phyloP scores from a whole-genome alignment of 2,797 vertebrate genomes.

The Pipistrellus kuhlii region DNA sequence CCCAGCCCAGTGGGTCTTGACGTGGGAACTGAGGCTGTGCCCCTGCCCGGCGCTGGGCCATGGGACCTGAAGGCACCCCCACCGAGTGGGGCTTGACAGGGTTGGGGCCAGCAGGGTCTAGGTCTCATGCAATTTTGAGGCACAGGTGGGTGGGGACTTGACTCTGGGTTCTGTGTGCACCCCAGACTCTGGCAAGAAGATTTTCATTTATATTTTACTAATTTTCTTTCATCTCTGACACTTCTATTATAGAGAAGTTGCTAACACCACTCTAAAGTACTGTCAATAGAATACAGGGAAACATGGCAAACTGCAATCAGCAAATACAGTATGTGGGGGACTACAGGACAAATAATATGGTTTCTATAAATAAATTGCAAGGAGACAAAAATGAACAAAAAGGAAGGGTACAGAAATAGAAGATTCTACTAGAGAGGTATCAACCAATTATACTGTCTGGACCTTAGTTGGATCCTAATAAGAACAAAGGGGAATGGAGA shows the following conservation, averaged over 20 bases:
- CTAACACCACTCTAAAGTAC: not conserved
- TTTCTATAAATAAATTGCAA: not conserved
- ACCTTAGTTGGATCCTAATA: not conserved
- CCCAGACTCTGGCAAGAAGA: too few species aligned
- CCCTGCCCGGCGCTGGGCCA: too few species aligned
- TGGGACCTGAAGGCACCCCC: too few species aligned
- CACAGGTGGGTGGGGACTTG: too few species aligned
- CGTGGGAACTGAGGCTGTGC: too few species aligned
- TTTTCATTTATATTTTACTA: too few species aligned
- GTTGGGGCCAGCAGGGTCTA: too few species aligned
- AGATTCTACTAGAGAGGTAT: not conserved
- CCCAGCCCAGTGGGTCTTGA: too few species aligned
- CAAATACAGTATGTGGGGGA: not conserved
- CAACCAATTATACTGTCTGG: not conserved
- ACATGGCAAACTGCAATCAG: not conserved
- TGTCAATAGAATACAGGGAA: not conserved
- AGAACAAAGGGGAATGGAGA: not conserved
- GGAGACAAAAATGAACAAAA: not conserved
- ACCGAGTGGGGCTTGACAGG: too few species aligned
- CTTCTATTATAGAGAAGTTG: not conserved
- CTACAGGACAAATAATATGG: not conserved
- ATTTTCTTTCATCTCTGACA: too few species aligned
- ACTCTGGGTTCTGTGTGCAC: too few species aligned
- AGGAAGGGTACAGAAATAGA: not conserved
- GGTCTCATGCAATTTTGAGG: too few species aligned